Conservation (phyloP, 2,797 vertebrate species). For the Arremon brunneinucha region DNA sequence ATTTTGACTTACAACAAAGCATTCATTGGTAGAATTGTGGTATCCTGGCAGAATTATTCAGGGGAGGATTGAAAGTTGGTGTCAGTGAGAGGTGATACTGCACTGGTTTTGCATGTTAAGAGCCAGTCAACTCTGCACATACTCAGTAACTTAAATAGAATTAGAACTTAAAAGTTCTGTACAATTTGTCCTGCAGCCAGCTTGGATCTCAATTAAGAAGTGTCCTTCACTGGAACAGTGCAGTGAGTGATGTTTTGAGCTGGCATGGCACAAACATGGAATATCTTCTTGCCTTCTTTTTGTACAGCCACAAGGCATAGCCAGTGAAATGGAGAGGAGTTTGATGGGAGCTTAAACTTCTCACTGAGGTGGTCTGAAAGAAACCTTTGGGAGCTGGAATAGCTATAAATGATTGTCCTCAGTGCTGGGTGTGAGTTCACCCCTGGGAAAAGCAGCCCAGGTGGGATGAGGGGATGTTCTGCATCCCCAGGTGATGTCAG, state of each 20-base stretch:
- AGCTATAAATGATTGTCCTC: neutral
- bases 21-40: neutral
- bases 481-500: neutral
- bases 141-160: neutral
- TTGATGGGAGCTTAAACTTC: neutral
- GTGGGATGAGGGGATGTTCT: neutral
- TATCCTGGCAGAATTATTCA: neutral
- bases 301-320: neutral
- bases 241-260: neutral
- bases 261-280: rapidly evolving
- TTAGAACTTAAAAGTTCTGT: neutral
- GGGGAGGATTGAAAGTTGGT: neutral
- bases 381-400: neutral
- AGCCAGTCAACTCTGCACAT: neutral
- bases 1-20: neutral
- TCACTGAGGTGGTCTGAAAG: neutral
- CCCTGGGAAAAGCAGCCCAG: neutral
- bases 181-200: neutral
- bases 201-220: neutral
- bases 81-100: neutral
- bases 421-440: neutral
- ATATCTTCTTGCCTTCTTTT: neutral
- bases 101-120: neutral
- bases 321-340: neutral
- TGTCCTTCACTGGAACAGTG: neutral